Percentiles rank a stretch among this genome's conserved stretches.
Evolutionary conservation across 92 coral and sea anemone genomes (phyloP).

Genomic region (Zoanthus sociatus): DNA sequence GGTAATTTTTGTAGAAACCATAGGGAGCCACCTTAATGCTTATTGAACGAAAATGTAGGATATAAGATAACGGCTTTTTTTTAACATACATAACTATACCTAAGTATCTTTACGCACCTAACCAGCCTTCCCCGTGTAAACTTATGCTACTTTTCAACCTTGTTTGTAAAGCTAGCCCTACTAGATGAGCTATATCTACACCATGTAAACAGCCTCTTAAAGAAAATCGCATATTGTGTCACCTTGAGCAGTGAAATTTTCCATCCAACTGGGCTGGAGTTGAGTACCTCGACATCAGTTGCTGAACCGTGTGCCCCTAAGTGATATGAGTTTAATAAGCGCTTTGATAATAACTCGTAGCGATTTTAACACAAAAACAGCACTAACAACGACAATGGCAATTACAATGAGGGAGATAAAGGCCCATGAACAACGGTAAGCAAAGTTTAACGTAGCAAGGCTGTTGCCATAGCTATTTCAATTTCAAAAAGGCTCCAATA

Average conservation of each 20-base stretch:
- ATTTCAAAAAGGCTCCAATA: neutral
- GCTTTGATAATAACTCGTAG: neutral
- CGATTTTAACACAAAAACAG: neutral
- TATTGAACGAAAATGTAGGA: neutral
- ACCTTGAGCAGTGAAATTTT: slow-evolving; percentile 20
- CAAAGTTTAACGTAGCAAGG: slow-evolving; percentile 5
- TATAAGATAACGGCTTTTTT: neutral
- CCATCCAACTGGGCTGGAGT: slow-evolving; percentile 25
- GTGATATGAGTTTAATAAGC: neutral
- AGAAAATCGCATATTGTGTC: neutral
- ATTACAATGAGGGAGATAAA: slow-evolving; percentile 3
- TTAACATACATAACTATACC: neutral
- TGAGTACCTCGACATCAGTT: slow-evolving; percentile 12
- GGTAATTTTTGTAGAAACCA: too few relatives aligned
- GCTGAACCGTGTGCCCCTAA: slow-evolving; percentile 29
- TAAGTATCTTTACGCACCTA: slow-evolving; percentile 2
- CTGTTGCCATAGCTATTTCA: neutral
- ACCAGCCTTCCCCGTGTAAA: neutral
- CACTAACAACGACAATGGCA: slow-evolving; percentile 8
- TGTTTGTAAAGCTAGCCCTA: neutral
- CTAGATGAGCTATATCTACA: slow-evolving; percentile 17
- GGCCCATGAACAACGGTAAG: neutral
- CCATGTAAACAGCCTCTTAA: slow-evolving; percentile 8
- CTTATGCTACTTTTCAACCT: neutral
- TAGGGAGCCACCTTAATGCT: too few relatives aligned